These are phyloP conservation scores for Lottia gigantea DNA, from an alignment of 2,888 invertebrate species.

Conservation along the genomic window DNA sequence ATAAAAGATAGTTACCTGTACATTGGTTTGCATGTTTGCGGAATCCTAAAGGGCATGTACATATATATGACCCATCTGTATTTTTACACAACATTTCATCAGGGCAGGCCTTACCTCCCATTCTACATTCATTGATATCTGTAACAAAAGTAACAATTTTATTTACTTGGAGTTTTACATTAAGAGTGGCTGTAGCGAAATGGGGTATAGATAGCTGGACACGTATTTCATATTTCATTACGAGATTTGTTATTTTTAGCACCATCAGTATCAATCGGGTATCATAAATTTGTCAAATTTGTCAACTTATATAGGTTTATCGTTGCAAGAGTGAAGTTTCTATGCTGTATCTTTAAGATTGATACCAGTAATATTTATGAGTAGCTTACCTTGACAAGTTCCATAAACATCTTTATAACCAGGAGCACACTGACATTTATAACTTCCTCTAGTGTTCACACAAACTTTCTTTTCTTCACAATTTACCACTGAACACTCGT, in stretches of 20 bases:
- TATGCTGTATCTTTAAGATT: no score
- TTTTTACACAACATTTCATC: slow-evolving; percentile 22
- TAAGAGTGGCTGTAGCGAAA: no score
- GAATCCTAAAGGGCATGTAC: slow-evolving; percentile 23
- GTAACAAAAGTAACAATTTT: neutral
- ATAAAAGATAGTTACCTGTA: slow-evolving; percentile 13
- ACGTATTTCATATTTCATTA: no score
- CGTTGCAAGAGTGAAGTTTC: no score
- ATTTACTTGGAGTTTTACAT: no score
- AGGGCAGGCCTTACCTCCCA: slow-evolving; percentile 2
- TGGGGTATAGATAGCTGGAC: no score
- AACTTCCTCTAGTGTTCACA: slow-evolving; percentile 26
- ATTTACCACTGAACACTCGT: slow-evolving; percentile 23
- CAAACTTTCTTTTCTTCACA: slow-evolving; percentile 24
- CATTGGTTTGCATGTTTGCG: slow-evolving; percentile 18
- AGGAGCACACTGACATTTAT: slow-evolving; percentile 21
- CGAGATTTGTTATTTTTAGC: no score
- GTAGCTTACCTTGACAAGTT: slow-evolving; percentile 19
- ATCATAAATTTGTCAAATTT: no score
- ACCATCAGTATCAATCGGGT: no score
- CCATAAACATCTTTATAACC: slow-evolving; percentile 20
- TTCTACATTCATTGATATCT: slow-evolving; percentile 31
- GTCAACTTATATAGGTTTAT: no score
- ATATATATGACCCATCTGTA: slow-evolving; percentile 23
- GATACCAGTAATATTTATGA: no score